Conservation (phyloP, 2,113 vertebrate genomes). For the Centrocercus urophasianus region DNA sequence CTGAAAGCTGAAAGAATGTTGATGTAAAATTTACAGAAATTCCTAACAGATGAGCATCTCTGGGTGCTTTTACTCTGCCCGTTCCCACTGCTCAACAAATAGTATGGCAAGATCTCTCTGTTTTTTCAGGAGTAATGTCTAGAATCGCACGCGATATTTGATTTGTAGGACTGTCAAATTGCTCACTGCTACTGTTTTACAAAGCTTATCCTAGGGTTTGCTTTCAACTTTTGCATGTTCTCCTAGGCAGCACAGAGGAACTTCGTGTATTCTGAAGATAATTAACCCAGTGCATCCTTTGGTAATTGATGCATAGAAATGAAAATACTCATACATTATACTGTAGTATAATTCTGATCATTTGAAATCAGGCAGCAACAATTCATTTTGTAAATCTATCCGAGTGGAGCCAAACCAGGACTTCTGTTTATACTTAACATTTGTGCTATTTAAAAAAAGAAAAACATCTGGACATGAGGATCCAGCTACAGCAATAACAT, state of each 20-base stretch:
- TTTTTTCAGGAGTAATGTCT: background rate
- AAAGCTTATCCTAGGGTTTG: background rate
- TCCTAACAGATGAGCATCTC: background rate
- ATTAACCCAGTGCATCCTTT: background rate
- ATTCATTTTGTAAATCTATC: background rate
- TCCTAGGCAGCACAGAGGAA: background rate
- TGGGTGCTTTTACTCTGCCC: background rate
- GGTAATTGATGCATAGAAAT: background rate
- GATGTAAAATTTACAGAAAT: background rate
- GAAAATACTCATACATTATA: background rate
- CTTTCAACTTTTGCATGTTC: background rate
- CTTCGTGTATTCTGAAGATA: background rate
- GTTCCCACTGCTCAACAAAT: background rate
- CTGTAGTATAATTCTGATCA: background rate
- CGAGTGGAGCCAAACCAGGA: background rate
- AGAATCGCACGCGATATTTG: background rate
- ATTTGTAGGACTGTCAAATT: background rate
- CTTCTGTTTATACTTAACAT: constrained; percentile 19
- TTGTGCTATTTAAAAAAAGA: background rate
- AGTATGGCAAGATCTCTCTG: background rate
- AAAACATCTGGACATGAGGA: constrained; percentile 10
- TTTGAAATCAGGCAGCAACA: constrained; percentile 5
- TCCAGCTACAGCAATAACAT: background rate
- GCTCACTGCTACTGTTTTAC: background rate
- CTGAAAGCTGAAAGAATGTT: background rate